These are phyloP conservation scores for Nesoenas mayeri DNA, from an alignment of 2,113 vertebrate species.

Conservation along the genomic window DNA sequence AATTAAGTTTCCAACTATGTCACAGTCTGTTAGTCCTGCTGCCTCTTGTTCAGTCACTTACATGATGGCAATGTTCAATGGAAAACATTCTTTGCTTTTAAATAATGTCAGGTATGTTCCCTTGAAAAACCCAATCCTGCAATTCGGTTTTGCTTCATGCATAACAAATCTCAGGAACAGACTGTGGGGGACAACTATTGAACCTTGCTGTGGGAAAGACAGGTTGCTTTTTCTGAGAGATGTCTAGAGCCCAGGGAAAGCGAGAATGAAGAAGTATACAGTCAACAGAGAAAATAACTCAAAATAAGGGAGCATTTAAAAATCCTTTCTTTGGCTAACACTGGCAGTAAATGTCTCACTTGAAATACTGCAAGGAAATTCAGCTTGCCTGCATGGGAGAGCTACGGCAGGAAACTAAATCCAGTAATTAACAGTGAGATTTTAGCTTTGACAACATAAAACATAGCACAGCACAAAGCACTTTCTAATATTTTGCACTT, in stretches of 20 bases:
- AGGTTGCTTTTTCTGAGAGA: not conserved
- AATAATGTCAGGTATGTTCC: not conserved
- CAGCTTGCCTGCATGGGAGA: not conserved
- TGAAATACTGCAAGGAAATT: slow-evolving; percentile 38
- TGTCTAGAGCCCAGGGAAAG: not conserved
- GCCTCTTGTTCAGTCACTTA: not conserved
- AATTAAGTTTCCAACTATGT: not conserved
- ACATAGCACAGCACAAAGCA: not conserved
- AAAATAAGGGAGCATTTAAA: slow-evolving; percentile 29
- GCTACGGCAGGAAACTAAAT: not conserved
- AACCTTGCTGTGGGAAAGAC: not conserved
- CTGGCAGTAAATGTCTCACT: slow-evolving; percentile 18
- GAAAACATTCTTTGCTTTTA: not conserved
- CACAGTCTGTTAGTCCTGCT: not conserved
- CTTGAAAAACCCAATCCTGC: not conserved
- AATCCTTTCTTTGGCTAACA: slow-evolving; percentile 14
- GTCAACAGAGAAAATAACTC: slow-evolving; percentile 6
- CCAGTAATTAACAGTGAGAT: not conserved
- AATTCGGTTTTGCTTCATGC: not conserved
- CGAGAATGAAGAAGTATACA: not conserved
- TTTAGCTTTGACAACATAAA: not conserved
- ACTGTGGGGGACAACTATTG: not conserved
- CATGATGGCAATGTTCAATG: not conserved
- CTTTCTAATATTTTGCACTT: not conserved
- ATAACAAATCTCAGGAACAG: not conserved